Percentiles rank a stretch among this genome's conserved stretches.
These are phyloP conservation scores for Hyles lineata DNA, from an alignment of 2,888 invertebrate genomes.

Conservation along the genomic window DNA sequence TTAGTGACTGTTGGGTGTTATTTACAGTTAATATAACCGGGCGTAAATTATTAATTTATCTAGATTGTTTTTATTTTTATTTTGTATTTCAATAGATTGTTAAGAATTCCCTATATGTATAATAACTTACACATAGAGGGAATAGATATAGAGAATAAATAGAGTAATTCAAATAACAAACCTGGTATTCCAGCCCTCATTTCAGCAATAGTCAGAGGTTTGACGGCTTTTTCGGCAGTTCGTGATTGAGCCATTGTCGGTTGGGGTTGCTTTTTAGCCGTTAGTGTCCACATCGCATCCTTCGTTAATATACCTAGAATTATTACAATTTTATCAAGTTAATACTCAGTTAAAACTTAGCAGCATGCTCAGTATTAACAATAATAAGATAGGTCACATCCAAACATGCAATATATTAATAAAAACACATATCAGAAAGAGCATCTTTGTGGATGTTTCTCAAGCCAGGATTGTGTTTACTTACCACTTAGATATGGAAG, in stretches of 20 bases:
- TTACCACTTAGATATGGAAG: conserved; percentile 65
- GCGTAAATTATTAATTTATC: too few relatives aligned
- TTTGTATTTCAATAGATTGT: too few relatives aligned
- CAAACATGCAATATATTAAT: neutral
- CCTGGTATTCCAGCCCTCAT: conserved; percentile 62
- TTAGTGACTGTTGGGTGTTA: too few relatives aligned
- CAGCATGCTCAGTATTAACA: neutral
- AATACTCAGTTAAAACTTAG: neutral
- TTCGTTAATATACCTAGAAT: conserved; percentile 64
- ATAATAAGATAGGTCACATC: too few relatives aligned
- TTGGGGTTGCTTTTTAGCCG: conserved; percentile 62
- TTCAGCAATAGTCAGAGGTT: conserved; percentile 70
- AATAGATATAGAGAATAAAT: too few relatives aligned
- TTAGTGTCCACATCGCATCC: conserved; percentile 56
- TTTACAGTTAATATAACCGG: too few relatives aligned
- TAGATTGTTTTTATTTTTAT: too few relatives aligned
- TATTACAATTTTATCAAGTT: neutral
- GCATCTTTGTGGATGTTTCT: neutral
- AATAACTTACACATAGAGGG: too few relatives aligned
- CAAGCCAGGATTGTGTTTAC: conserved; percentile 29
- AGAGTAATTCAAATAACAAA: conserved; percentile 39
- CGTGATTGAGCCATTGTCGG: conserved; percentile 51
- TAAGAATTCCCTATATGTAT: too few relatives aligned
- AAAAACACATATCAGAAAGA: neutral
- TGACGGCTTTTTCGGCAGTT: conserved; percentile 59